Base-by-base conservation (phyloP, 2,797 vertebrate species). In the Megaceryle alcyon region DNA sequence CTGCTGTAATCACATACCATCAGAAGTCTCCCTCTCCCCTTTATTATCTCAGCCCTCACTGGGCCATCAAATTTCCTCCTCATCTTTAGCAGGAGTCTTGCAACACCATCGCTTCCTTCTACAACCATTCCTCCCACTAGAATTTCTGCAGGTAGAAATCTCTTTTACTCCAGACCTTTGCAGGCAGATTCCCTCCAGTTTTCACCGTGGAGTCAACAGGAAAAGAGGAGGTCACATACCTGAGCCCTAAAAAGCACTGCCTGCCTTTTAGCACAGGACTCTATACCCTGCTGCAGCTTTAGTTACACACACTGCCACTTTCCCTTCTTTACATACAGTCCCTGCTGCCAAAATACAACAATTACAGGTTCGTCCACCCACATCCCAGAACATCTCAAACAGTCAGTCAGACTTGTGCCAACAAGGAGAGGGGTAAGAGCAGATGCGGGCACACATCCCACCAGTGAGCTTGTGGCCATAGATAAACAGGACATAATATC, bases 291-390 rank as follows among this genome's bases (percentile, higher is more conserved):
- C 94, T 92, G 83, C 93, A 95, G 93, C 95, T 94, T 93, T 94
- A 95, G 81, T 95, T 71, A 82, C 88, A 88, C 94, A 97, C 86
- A 87, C 72, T 87, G 68, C 93, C 94, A 0, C 94, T 61, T 95
- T 80, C 78, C 96, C 78, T 93, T 94, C 96, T 94, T 96, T 89
- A 95, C 96, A 44, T 96, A 93, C 95, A 59, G 82, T 95, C 88
- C 95, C 96, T 93, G 78, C 95, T 94, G 90, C 93, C 81, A 93
- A 90, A 95, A 71, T 9, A 92, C 81, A 90, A 93, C 90, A 77
- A 77, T 68, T 80, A 93, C 9, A 0, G 64, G 39, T 86, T 85
- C 83, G 54, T 61, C 59, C 69, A 80, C 75, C 77, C 94, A 75
- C 87, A 49, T 53, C 66, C 82, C 92, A 43, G 51, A 88, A 88